A percentile compares a stretch with the other conserved stretches of the same genome.
phyloP scores from a whole-genome alignment of 2,113 vertebrate genomes.

The Nothobranchius furzeri region DNA sequence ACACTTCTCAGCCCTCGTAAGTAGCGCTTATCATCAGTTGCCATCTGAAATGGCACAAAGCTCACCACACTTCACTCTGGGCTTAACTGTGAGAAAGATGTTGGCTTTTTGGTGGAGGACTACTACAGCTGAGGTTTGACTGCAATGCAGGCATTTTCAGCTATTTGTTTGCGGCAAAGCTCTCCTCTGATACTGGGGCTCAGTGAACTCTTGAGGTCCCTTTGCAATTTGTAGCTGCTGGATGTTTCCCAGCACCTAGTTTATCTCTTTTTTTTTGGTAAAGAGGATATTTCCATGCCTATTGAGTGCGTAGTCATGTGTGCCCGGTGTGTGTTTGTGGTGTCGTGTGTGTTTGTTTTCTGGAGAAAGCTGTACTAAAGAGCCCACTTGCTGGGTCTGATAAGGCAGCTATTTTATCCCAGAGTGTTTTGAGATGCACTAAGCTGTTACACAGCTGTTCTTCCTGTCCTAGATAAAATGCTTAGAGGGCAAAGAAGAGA shows the following conservation, averaged over 20 bases:
- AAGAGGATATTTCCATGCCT: slow-evolving; percentile 26
- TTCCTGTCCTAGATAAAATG: slow-evolving; percentile 47
- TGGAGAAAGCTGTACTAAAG: slow-evolving; percentile 27
- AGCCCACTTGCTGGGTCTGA: slow-evolving; percentile 36
- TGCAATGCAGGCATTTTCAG: slow-evolving; percentile 8
- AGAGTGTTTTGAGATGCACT: slow-evolving; percentile 47
- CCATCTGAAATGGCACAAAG: background rate
- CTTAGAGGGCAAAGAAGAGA: slow-evolving; percentile 23
- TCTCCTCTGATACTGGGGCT: background rate
- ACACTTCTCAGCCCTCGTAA: background rate
- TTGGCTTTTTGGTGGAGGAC: slow-evolving; percentile 20
- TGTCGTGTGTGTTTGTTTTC: slow-evolving; percentile 17
- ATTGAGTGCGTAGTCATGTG: slow-evolving; percentile 29
- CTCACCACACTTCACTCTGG: background rate
- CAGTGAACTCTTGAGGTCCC: slow-evolving; percentile 24
- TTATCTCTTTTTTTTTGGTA: slow-evolving; percentile 8
- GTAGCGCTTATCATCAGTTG: slow-evolving; percentile 1
- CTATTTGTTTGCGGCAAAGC: slow-evolving; percentile 16
- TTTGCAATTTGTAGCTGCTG: slow-evolving; percentile 10
- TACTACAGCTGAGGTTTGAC: slow-evolving; percentile 12
- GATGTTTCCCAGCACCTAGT: slow-evolving; percentile 2
- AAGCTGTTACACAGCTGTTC: slow-evolving; percentile 33
- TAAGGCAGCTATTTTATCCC: slow-evolving; percentile 46
- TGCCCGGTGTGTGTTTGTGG: slow-evolving; percentile 11
- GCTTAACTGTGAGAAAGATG: slow-evolving; percentile 4